Percentiles rank a stretch among this genome's conserved stretches.
Evolutionary conservation across 2,797 vertebrate species (phyloP).

Genomic region (Enteromius treurensis): DNA sequence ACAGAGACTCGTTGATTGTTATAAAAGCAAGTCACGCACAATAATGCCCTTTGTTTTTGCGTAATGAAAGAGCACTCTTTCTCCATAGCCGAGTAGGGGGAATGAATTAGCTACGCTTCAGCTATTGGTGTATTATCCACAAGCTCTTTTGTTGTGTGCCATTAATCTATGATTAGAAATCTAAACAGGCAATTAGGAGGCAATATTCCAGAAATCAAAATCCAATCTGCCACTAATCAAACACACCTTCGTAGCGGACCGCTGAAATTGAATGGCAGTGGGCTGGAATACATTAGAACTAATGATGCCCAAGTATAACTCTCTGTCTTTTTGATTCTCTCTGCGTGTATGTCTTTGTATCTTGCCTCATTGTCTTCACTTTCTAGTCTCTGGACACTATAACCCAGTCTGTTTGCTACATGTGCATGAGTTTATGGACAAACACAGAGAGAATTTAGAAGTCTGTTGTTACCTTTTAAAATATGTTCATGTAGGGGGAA

Average conservation of each 20-base stretch:
- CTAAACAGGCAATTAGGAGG: conserved; percentile 63
- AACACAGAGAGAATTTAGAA: conserved; percentile 6
- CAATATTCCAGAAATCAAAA: conserved; percentile 63
- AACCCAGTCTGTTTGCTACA: not conserved
- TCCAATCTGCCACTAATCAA: conserved; percentile 58
- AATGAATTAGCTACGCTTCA: conserved; percentile 53
- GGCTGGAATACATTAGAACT: conserved; percentile 51
- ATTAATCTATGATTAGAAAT: conserved; percentile 70
- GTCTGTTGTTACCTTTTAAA: not conserved
- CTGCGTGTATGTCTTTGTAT: not conserved
- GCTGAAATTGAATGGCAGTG: conserved; percentile 41
- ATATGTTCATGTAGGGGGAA: not conserved
- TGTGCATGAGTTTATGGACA: not conserved
- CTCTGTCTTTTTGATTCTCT: conserved; percentile 21
- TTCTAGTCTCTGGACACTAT: not conserved
- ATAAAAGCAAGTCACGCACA: conserved; percentile 32
- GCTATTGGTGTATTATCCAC: conserved; percentile 68
- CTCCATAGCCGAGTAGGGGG: conserved; percentile 35
- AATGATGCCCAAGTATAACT: conserved; percentile 34
- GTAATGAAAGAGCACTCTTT: conserved; percentile 37
- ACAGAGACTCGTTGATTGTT: conserved; percentile 2
- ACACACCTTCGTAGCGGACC: conserved; percentile 53
- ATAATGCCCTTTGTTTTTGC: conserved; percentile 29
- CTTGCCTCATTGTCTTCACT: not conserved
- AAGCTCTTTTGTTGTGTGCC: conserved; percentile 60